Conservation (phyloP, 92 coral and sea anemone species). For the Epizoanthus illoricatus region DNA sequence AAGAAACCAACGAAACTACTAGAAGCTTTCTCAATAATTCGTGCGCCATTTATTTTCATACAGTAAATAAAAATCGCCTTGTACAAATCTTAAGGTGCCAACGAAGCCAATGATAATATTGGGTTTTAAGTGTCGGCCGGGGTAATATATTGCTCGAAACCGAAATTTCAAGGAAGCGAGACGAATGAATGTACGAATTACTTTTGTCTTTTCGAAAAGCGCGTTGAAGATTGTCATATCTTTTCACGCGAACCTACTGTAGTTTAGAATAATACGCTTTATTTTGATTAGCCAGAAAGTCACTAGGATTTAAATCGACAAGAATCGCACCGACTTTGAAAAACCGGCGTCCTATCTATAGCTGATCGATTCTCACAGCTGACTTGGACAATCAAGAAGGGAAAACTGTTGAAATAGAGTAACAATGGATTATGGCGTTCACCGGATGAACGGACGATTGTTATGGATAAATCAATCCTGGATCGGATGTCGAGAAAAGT, state of each 20-base stretch:
- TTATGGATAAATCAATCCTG: not conserved
- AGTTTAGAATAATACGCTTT: slow-evolving; percentile 5
- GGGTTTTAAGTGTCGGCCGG: slow-evolving; percentile 28
- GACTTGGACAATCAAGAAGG: not conserved
- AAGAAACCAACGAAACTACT: not conserved
- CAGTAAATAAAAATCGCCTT: slow-evolving; percentile 11
- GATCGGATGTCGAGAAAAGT: slow-evolving; percentile 5
- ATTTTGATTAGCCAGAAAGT: not conserved
- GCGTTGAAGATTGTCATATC: not conserved
- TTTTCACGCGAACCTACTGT: slow-evolving; percentile 8
- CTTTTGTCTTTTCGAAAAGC: slow-evolving; percentile 13
- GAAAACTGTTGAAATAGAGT: slow-evolving; percentile 3
- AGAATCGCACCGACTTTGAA: slow-evolving; percentile 10
- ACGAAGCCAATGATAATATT: slow-evolving; percentile 35
- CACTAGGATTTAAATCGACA: not conserved
- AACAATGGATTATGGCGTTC: not conserved
- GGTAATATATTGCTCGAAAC: slow-evolving; percentile 25
- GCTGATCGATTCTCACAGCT: not conserved
- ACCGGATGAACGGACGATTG: slow-evolving; percentile 10
- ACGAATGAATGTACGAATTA: slow-evolving; percentile 14
- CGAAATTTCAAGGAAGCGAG: slow-evolving; percentile 24
- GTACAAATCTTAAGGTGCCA: slow-evolving; percentile 30
- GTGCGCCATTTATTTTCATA: slow-evolving; percentile 15
- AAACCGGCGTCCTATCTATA: not conserved
- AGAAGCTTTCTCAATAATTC: not conserved